Evolutionary conservation across 2,797 vertebrate species (phyloP), one percentile per base, ranked within the genome.

Genomic region (Chanos chanos): DNA sequence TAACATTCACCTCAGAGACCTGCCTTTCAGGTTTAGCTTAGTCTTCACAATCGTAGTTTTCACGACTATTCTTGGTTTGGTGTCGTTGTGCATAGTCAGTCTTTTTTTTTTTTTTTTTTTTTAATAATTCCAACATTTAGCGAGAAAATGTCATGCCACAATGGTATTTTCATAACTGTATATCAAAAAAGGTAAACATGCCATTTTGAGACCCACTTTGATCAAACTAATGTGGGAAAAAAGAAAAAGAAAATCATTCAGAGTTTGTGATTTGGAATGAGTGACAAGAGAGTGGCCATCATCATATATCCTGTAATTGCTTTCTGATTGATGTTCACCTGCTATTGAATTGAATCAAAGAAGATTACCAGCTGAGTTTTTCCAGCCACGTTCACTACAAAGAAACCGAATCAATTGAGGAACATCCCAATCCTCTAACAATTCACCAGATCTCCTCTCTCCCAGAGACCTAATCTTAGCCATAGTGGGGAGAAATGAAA

Each of bases 301-400:
- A 62, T 71, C 57, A 64, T 62, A 69, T 69, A 73, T 25, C 10
- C 39, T 52, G 65, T 71, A 57, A 74, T 76, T 74, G 71, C 54
- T 74, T 66, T 73, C 74, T 70, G 64, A 72, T 45, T 72, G 64
- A 72, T 60, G 45, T 58, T 70, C 44, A 65, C 52, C 54, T 47
- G 50, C 52, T 47, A 67, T 49, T 58, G 48, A 70, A 66, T 72
- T 65, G 56, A 70, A 72, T 74, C 66, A 74, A 18, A 19, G 55
- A 33, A 66, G 59, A 66, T 61, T 72, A 67, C 60, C 56, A 54
- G 55, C 68, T 28, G 65, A 63, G 44, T 53, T 67, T 61, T 53
- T 64, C 50, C 33, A 52, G 39, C 51, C 40, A 37, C 57, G 31
- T 39, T 41, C 55, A 40, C 58, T 69, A 39, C 52, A 57, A 53